These are phyloP conservation scores for Carassius carassius DNA, from an alignment of 2,113 vertebrate species.

Conservation along the genomic window DNA sequence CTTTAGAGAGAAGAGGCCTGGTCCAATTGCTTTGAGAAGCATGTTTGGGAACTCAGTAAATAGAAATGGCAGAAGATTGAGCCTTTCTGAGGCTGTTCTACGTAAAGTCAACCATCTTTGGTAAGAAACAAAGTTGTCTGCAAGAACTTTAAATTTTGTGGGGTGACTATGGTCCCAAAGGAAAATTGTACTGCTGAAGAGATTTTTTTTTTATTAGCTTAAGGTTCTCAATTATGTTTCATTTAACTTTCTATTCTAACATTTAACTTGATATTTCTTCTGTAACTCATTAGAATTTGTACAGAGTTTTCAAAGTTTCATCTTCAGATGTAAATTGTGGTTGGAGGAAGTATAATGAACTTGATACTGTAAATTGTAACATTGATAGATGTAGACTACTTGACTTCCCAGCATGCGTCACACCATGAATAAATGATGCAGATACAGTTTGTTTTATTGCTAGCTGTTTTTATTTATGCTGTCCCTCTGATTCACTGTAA, in stretches of 20 bases:
- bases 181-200: not conserved
- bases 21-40: not conserved
- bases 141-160: not conserved
- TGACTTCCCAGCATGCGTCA: slow-evolving; percentile 12
- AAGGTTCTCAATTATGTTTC: not conserved
- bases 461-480: not conserved
- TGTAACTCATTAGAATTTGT: not conserved
- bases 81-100: slow-evolving; percentile 47
- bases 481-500: not conserved
- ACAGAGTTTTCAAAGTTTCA: not conserved
- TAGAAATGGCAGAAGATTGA: slow-evolving; percentile 27
- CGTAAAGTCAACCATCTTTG: slow-evolving; percentile 55
- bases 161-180: not conserved
- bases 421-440: not conserved
- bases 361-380: not conserved
- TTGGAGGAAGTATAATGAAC: not conserved
- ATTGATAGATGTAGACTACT: not conserved
- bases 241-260: slow-evolving; percentile 4
- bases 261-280: not conserved
- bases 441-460: not conserved
- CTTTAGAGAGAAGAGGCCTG: slow-evolving; percentile 42
- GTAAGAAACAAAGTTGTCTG: slow-evolving; percentile 45
- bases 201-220: not conserved
- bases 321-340: not conserved
- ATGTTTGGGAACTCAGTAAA: slow-evolving; percentile 28